Conservation (phyloP, 2,797 vertebrate genomes). For the Xenops minutus region DNA sequence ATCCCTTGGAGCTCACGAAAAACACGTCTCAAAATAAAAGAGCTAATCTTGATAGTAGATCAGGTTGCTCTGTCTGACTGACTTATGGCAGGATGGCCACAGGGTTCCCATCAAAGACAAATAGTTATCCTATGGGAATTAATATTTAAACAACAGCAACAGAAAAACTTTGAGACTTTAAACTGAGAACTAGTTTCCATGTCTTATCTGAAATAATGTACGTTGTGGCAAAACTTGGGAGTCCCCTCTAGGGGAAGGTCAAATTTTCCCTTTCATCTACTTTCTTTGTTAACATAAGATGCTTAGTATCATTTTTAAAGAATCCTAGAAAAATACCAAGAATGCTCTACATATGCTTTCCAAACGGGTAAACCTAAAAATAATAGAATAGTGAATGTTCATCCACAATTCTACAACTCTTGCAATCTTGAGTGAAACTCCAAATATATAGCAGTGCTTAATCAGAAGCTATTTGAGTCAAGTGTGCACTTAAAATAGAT, state of each 20-base stretch:
- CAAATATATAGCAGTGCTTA: background rate
- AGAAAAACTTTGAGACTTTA: background rate
- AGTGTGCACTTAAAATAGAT: background rate
- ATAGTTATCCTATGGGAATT: background rate
- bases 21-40: background rate
- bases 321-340: background rate
- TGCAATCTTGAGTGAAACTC: background rate
- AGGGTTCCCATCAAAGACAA: background rate
- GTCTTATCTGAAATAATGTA: background rate
- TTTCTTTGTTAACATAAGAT: background rate
- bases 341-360: background rate
- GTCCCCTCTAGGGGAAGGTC: background rate
- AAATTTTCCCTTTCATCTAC: background rate
- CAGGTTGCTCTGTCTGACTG: background rate
- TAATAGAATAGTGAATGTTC: background rate
- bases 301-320: background rate
- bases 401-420: background rate
- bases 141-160: background rate
- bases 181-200: background rate
- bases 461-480: background rate
- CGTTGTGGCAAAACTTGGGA: background rate
- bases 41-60: background rate
- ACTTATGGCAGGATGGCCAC: background rate
- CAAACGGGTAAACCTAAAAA: background rate
- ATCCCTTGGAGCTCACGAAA: background rate